A percentile compares a stretch with the other conserved stretches of the same genome.
These are phyloP conservation scores for Malurus elegans DNA, from an alignment of 2,113 vertebrate genomes.

Conservation along the genomic window DNA sequence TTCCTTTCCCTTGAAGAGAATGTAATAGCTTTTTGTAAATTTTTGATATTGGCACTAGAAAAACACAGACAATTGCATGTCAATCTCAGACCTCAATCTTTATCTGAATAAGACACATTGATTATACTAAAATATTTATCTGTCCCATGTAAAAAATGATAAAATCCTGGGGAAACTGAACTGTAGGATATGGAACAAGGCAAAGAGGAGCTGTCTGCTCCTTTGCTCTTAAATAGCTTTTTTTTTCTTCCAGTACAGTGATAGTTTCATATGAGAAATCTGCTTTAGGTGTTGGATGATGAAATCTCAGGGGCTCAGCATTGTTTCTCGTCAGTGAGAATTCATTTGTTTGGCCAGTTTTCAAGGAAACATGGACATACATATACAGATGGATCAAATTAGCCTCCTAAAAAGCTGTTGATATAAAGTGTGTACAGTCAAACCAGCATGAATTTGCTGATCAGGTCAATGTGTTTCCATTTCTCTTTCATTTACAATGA, in stretches of 20 bases:
- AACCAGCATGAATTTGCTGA: not conserved
- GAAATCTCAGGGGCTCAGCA: not conserved
- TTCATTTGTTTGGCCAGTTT: not conserved
- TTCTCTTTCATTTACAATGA: not conserved
- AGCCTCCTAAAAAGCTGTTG: not conserved
- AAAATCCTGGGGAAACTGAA: not conserved
- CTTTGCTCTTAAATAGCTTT: not conserved
- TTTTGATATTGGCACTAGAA: not conserved
- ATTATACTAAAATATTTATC: not conserved
- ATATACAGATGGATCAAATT: not conserved
- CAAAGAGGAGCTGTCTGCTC: not conserved
- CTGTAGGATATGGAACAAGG: not conserved
- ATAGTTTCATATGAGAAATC: not conserved
- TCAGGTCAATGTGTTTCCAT: not conserved
- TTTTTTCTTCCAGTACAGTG: not conserved
- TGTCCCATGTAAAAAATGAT: not conserved
- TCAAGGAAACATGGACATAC: not conserved
- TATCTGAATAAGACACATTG: not conserved
- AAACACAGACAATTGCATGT: not conserved
- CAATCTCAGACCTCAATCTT: not conserved
- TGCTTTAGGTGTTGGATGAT: not conserved
- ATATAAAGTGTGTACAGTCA: not conserved
- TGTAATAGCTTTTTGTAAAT: not conserved
- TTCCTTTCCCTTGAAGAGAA: not conserved
- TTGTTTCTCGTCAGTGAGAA: not conserved